Base-by-base conservation (phyloP, 37 sponge, comb jelly and placozoan genomes). In the Beroe forskalii region DNA sequence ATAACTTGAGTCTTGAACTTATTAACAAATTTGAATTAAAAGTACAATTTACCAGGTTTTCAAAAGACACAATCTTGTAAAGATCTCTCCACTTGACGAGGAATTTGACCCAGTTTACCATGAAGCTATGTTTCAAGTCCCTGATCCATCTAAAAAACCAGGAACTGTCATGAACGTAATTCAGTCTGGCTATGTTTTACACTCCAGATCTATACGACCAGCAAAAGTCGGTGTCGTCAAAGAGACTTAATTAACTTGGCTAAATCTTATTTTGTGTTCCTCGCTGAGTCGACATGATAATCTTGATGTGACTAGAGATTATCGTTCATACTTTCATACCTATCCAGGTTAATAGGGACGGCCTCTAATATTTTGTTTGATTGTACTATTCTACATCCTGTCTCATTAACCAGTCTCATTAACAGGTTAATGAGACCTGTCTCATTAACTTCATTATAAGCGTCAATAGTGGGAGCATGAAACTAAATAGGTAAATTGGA, bases 181-280 rank as follows among this genome's bases (percentile, higher is more conserved):
- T 2, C 92, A 89, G 62, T 62, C 90, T 30, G 99, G 99, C 4
- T 98, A 98, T 62, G 67, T 86, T 0, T 92, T 98, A 41, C 92
- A 98, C 80, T 94, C 94, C 1, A 91, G 99, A 32, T 94, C 95
- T 19, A 91, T 98, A 32, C 91, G 99, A 62, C 93, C 99, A 40
- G 97, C 97, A 62, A 92, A 91, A 92, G 99, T 98, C 28, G 99
- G 99, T 38, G 97, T 98, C 0, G 92, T 94, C 36, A 94, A 90
- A 35, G 92, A 91, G 33, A 62, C 86, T 80, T 80, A 80, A 24
- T 72, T 72, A 24, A 55, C 60, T 55, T 63, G 66, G 25, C 4
- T 63, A 63, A 63, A 19, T 24, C 20, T 63, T 28, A 63, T 63
- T 63, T 63, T 28, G 20, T 63, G 66, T 63, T 63, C 25, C 25